Conservation (phyloP, 2,797 vertebrate genomes). For the Sebastiscus tertius region DNA sequence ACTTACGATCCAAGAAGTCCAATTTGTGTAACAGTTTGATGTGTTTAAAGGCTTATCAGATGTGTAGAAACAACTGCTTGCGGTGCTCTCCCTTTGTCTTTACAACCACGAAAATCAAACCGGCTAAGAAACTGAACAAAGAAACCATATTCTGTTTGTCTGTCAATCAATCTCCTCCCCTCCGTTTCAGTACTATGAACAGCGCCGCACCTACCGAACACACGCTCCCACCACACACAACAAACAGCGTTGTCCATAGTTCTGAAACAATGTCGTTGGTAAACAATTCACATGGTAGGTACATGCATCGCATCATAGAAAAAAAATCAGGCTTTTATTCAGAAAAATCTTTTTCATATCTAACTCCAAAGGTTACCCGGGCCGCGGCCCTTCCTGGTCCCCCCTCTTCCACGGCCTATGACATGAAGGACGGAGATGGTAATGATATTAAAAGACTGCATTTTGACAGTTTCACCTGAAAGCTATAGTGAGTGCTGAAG, state of each 20-base stretch:
- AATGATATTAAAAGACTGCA: constrained; percentile 15
- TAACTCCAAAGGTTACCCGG: too few species aligned
- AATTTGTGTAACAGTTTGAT: background rate
- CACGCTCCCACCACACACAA: background rate
- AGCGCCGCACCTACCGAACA: background rate
- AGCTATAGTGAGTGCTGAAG: constrained; percentile 28
- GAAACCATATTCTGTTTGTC: background rate
- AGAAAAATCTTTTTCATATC: background rate
- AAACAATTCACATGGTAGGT: background rate
- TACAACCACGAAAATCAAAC: background rate
- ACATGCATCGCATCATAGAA: background rate
- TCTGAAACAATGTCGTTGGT: background rate
- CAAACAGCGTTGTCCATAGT: background rate
- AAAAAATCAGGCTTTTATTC: background rate
- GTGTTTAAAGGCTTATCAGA: background rate
- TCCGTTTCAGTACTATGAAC: background rate
- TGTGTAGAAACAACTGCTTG: background rate
- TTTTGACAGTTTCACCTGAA: constrained; percentile 38
- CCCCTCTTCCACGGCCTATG: background rate
- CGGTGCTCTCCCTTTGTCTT: background rate
- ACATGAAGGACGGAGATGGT: background rate
- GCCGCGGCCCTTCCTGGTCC: too few species aligned
- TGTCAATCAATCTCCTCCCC: background rate
- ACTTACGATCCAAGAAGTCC: background rate
- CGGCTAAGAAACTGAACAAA: background rate